A percentile compares a stretch with the other conserved stretches of the same genome.
Conservation (phyloP, 2,888 invertebrate genomes). For the Dione juno region DNA sequence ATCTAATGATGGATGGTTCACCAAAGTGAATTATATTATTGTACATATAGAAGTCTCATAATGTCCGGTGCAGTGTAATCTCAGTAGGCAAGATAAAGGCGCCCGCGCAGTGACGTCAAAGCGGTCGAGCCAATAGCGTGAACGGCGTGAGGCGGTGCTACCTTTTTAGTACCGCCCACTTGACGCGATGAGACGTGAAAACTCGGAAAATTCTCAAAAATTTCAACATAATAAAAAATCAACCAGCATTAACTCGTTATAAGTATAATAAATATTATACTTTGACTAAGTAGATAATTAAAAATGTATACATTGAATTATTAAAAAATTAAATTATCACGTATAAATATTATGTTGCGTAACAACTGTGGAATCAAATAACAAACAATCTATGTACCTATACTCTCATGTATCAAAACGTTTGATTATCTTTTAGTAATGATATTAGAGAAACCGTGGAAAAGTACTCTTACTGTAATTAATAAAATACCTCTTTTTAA, state of each 20-base stretch:
- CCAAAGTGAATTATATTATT: not conserved
- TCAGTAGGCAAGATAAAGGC: conserved; percentile 55
- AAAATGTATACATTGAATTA: no score
- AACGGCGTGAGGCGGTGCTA: conserved; percentile 68
- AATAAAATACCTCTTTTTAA: no score
- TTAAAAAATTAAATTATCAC: no score
- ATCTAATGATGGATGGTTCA: conserved; percentile 11
- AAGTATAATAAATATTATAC: no score
- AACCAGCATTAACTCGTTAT: not conserved
- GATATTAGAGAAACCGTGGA: no score
- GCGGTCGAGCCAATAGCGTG: conserved; percentile 74
- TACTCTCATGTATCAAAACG: not conserved
- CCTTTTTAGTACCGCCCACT: conserved; percentile 74
- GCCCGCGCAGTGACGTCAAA: conserved; percentile 76
- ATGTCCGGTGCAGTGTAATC: conserved; percentile 43
- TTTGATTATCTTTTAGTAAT: not conserved
- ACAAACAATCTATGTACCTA: not conserved
- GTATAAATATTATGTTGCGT: no score
- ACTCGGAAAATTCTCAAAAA: conserved; percentile 62
- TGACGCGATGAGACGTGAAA: conserved; percentile 57
- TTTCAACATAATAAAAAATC: not conserved
- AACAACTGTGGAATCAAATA: not conserved
- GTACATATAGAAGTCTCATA: conserved; percentile 27
- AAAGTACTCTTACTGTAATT: no score
- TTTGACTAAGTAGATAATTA: no score